These are phyloP conservation scores for Eidolon helvum DNA, from an alignment of 2,113 vertebrate species.

Conservation along the genomic window DNA sequence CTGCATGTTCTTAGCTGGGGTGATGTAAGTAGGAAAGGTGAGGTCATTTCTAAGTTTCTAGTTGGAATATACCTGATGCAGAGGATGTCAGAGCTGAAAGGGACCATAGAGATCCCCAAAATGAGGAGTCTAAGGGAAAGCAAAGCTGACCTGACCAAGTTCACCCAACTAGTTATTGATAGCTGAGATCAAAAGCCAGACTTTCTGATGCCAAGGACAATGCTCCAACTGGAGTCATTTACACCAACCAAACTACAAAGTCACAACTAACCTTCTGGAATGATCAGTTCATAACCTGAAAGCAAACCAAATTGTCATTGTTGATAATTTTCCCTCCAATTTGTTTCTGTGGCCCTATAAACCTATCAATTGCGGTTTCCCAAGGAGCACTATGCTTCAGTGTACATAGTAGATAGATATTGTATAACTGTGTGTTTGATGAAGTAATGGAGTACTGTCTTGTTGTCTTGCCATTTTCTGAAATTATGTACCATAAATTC, in stretches of 20 bases:
- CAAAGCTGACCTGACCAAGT: background rate
- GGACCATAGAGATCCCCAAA: background rate
- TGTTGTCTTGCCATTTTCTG: constrained; percentile 50
- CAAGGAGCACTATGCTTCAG: constrained; percentile 54
- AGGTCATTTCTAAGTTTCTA: constrained; percentile 11
- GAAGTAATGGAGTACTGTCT: constrained; percentile 57
- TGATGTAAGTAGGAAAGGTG: background rate
- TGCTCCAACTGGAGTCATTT: background rate
- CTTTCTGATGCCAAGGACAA: background rate
- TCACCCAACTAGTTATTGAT: background rate
- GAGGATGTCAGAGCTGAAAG: background rate
- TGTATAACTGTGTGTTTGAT: constrained; percentile 47
- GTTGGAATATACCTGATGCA: background rate
- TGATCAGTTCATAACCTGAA: constrained; percentile 52
- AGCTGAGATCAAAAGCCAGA: constrained; percentile 13
- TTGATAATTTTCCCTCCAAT: constrained; percentile 55
- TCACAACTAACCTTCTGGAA: constrained; percentile 39
- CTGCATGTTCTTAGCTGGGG: constrained; percentile 1
- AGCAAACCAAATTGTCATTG: constrained; percentile 35
- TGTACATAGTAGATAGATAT: background rate
- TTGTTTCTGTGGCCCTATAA: constrained; percentile 60
- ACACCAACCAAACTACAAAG: constrained; percentile 21
- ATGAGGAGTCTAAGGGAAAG: background rate
- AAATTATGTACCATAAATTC: constrained; percentile 54
- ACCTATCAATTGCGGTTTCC: constrained; percentile 61